Evolutionary conservation across 2,113 vertebrate species (phyloP), one percentile per base, ranked within the genome.

Genomic region (Ptyas mucosa): DNA sequence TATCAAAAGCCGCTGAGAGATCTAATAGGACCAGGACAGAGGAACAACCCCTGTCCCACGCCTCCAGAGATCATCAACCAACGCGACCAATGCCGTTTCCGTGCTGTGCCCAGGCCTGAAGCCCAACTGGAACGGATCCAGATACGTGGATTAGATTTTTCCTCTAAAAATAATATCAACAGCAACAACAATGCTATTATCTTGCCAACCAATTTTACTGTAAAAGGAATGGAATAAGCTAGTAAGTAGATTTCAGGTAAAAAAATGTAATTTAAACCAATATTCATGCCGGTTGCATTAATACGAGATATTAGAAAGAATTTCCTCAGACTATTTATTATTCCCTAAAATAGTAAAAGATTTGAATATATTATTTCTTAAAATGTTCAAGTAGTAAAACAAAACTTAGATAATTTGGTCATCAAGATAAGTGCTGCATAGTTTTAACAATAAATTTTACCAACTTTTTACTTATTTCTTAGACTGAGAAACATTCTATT

Each of bases 381-480:
- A 93, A 86, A 95, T 90, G 91, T 91, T 94, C 61, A 89, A 21
- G 89, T n/a, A 87, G 26, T 29, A 12, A 87, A 49, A 87, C 0
- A 87, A 51, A 52, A 21, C 4, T 1, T 29, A 86, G 26, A 26
- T 51, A 9, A 81, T n/a, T n/a, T 88, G 51, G 15, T n/a, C 51
- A 20, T 53, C 86, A 34, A n/a, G 29, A 18, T n/a, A 88, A 20
- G 29, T 34, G 51, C 51, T 53, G 9, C 52, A n/a, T 34, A 55
- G 34, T 53, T 93, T 95, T 92, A 92, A 1, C 94, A 94, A 95
- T 89, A 91, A n/a, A 93, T 21, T 52, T 91, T 89, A 87, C 46
- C 46, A 94, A 18, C 43, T 58, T 64, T 15, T 58, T 93, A 26
- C 91, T 24, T 87, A 52, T 86, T 92, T 94, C 94, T 93, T 46